These are phyloP conservation scores for Trachymyrmex cornetzi DNA, from an alignment of 1,140 invertebrate genomes.

Conservation along the genomic window DNA sequence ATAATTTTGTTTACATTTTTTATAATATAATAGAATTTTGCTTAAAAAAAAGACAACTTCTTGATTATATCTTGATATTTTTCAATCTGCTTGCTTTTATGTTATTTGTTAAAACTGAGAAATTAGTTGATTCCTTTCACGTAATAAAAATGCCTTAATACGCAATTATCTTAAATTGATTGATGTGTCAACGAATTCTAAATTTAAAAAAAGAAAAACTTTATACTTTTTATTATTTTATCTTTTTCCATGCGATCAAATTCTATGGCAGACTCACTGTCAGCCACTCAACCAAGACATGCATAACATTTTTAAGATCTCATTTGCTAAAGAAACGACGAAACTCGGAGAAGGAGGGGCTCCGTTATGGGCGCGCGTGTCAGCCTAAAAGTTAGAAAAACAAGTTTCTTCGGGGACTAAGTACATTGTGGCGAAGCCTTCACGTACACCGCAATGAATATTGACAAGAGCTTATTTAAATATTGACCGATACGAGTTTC, in stretches of 20 bases:
- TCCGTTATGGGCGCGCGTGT: neutral
- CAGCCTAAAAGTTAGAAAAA: neutral
- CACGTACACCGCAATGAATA: slow-evolving; percentile 1
- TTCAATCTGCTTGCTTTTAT: neutral
- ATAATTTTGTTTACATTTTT: too few relatives aligned
- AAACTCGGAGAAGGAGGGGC: neutral
- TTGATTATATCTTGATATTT: too few relatives aligned
- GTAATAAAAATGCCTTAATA: neutral
- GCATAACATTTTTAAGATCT: neutral
- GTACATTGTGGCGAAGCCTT: neutral
- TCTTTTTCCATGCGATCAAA: neutral
- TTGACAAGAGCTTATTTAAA: slow-evolving; percentile 31
- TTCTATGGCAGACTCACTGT: too few relatives aligned
- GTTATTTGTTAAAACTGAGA: neutral
- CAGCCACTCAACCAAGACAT: neutral
- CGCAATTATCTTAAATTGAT: slow-evolving; percentile 5
- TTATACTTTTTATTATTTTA: slow-evolving; percentile 24
- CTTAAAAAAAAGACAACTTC: neutral
- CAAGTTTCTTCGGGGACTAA: neutral
- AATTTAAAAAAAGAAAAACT: slow-evolving; percentile 5
- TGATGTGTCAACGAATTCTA: neutral
- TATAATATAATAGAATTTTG: neutral
- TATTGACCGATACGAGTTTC: slow-evolving; percentile 26
- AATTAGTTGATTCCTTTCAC: neutral
- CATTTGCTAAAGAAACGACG: slow-evolving; percentile 2